A percentile compares a stretch with the other conserved stretches of the same genome.
Evolutionary conservation across 2,797 vertebrate species (phyloP).

Genomic region (Cynodonichthys magdalenae): DNA sequence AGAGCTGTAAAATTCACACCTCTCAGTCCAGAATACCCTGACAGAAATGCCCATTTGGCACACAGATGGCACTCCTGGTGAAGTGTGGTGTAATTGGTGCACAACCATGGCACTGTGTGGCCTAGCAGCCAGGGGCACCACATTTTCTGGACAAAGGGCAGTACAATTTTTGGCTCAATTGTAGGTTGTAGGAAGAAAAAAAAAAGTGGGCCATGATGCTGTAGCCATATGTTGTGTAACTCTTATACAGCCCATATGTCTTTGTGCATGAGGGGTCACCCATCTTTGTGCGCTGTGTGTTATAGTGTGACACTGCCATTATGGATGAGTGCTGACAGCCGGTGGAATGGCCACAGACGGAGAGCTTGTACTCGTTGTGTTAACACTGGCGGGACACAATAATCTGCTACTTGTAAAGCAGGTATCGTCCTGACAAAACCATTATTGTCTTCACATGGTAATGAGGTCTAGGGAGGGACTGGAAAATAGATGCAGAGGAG

Average conservation of each 20-base stretch:
- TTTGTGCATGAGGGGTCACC: conserved; percentile 78
- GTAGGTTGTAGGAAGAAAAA: conserved; percentile 49
- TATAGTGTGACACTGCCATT: conserved; percentile 81
- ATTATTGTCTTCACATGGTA: conserved; percentile 87
- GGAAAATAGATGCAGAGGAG: conserved; percentile 80
- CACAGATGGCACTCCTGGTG: conserved; percentile 77
- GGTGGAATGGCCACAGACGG: conserved; percentile 85
- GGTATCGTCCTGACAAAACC: conserved; percentile 89
- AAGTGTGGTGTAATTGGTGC: conserved; percentile 77
- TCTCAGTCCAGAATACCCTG: conserved; percentile 64
- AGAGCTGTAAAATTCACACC: conserved; percentile 68
- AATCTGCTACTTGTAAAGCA: conserved; percentile 93
- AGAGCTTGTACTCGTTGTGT: conserved; percentile 86
- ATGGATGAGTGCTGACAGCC: conserved; percentile 86
- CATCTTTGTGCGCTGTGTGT: conserved; percentile 78
- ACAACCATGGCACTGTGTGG: conserved; percentile 77
- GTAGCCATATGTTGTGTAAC: conserved; percentile 77
- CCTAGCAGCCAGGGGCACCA: conserved; percentile 74
- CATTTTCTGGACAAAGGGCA: conserved; percentile 77
- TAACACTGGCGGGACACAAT: conserved; percentile 87
- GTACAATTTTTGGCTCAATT: conserved; percentile 68
- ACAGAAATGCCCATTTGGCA: conserved; percentile 74
- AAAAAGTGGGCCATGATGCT: conserved; percentile 68
- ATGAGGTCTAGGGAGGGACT: conserved; percentile 84
- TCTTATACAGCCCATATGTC: conserved; percentile 76